phyloP scores from a whole-genome alignment of 1,140 invertebrate genomes.

The Proales similis region DNA sequence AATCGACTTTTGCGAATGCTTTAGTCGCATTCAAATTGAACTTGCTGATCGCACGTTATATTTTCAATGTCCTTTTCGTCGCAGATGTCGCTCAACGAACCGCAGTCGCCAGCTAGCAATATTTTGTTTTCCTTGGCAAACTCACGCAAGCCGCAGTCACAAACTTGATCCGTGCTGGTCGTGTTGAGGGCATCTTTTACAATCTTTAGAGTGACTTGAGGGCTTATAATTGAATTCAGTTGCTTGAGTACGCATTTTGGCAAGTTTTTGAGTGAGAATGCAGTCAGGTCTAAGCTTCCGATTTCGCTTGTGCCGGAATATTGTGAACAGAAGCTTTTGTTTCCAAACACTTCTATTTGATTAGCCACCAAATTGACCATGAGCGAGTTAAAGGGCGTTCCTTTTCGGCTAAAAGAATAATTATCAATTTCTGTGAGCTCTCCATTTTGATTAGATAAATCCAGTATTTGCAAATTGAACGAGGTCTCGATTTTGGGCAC shows the following conservation, averaged over 20 bases:
- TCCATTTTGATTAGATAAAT: constrained; percentile 32
- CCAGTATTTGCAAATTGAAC: not conserved
- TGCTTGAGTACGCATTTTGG: constrained; percentile 8
- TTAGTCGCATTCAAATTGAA: too few species aligned
- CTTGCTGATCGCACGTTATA: too few species aligned
- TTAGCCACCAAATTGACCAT: constrained; percentile 20
- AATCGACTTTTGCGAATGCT: too few species aligned
- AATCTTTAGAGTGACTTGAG: too few species aligned
- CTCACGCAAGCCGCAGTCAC: too few species aligned
- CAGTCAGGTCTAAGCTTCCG: not conserved
- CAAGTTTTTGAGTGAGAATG: not conserved
- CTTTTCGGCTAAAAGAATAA: constrained; percentile 11
- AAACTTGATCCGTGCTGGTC: too few species aligned
- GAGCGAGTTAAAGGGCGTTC: not conserved
- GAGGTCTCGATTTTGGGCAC: not conserved
- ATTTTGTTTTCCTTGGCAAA: too few species aligned
- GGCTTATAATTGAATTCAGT: constrained; percentile 1
- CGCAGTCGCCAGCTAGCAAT: too few species aligned
- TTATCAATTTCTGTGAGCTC: constrained; percentile 2
- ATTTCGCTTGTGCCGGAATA: not conserved
- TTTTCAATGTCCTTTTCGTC: too few species aligned
- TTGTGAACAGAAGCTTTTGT: constrained; percentile 16
- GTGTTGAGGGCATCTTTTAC: too few species aligned
- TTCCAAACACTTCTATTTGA: not conserved
- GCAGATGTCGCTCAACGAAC: too few species aligned